Percentiles rank a stretch among this genome's conserved stretches.
These are phyloP conservation scores for Geothlypis trichas DNA, from an alignment of 2,113 vertebrate species.

Conservation along the genomic window DNA sequence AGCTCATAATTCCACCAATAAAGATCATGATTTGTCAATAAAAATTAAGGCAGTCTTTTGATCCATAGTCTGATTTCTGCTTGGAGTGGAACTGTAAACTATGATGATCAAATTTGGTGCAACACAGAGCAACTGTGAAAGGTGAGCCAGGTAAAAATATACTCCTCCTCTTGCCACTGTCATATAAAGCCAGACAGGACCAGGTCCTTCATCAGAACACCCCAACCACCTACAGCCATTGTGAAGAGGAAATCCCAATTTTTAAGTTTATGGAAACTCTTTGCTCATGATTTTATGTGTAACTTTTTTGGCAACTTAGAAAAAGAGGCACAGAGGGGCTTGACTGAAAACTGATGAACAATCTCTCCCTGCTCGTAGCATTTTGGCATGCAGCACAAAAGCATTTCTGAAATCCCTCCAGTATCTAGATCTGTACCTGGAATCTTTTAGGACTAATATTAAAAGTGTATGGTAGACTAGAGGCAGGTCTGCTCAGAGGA, in stretches of 20 bases:
- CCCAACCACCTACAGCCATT: background rate
- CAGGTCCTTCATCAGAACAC: background rate
- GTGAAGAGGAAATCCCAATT: background rate
- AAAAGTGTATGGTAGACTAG: background rate
- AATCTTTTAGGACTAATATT: background rate
- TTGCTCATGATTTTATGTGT: background rate
- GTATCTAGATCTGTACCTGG: constrained; percentile 14
- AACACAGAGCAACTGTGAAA: background rate
- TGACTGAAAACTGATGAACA: constrained; percentile 52
- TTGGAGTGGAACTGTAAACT: background rate
- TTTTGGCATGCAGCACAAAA: constrained; percentile 18
- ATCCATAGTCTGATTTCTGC: constrained; percentile 35
- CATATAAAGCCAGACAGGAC: background rate
- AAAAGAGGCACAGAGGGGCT: background rate
- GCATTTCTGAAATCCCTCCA: constrained; percentile 45
- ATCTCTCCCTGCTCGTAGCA: background rate
- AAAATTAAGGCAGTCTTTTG: constrained; percentile 42
- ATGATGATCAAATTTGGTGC: background rate
- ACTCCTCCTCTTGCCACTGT: background rate
- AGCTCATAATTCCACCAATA: constrained; percentile 39
- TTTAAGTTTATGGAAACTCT: background rate
- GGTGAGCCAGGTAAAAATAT: background rate
- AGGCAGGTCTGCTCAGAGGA: background rate
- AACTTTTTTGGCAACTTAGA: background rate
- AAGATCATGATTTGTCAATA: constrained; percentile 24